Base-by-base conservation (phyloP, 2,888 invertebrate species). In the Ophion ellenae region DNA sequence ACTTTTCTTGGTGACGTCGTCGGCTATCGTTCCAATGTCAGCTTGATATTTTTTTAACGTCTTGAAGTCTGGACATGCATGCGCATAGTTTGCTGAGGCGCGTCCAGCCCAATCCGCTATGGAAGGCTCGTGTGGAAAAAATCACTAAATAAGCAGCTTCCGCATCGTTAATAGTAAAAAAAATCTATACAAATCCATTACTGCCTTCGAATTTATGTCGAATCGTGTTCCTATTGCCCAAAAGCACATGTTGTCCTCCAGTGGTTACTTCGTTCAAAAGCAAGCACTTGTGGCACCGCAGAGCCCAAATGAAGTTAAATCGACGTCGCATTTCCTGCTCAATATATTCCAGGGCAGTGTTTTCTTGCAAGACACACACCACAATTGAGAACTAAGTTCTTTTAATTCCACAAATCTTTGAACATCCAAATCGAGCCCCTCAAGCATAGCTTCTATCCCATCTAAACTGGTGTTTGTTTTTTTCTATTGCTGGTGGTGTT, bases 41-140 rank as follows among this genome's bases (percentile, higher is more conserved):
- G 70, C 40, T 63, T 87, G 75, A 70, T 85, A 83, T 20, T 66
- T 81, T 66, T 86, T 87, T 78, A 36, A 86, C 7, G 86, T 84
- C 7, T 53, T 24, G 45, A 78, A 81, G 20, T 40, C 11, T 20
- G 69, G 36, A 32, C 57, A 64, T 69, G 45, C 61, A 70, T 32
- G 76, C 71, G 5, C 81, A 75, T 9, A 87, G 61, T 71, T 85
- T 84, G 40, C 74, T 70, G 2, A 87, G 40, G 2, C 84, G 83
- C 5, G 70, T 79, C 80, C 75, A 82, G 14, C 79, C 75, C 17
- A 82, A 61, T 24, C 82, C 86, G 75, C 57, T 40, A 20, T 75
- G 67, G 14, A 75, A n/a, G 11, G 66, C 75, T 14, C 77, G 84
- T 84, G 47, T 36, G 84, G 70, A 81, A 73, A 81, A 73, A 67